Evolutionary conservation across 2,888 invertebrate species (phyloP), one percentile per base, ranked within the genome.

Genomic region (Aspidiotus rigidus): DNA sequence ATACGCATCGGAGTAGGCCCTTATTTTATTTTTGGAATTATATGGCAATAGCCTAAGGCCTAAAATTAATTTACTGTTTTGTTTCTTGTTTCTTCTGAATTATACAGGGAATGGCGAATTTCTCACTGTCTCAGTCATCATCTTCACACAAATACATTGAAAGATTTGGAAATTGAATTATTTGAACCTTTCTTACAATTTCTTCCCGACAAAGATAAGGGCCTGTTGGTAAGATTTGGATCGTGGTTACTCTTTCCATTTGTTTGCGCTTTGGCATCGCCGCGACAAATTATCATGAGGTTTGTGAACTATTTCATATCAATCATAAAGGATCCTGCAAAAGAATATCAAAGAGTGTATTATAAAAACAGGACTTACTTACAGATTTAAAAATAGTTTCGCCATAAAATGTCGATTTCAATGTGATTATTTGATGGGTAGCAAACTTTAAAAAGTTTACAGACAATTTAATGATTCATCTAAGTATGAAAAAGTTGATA

Each of bases 101-200:
- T 71, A 80, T 80, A 69, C 76, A 83, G 84, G 74, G 85, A 88
- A 72, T 90, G 88, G 83, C 81, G 90, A 71, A 83, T 90, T 54
- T 85, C 85, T 0, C 91, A 91, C 75, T 85, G 81, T 0, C 76
- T 91, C 56, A 89, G 89, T 49, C 91, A 91, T 77, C 91, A 92
- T 75, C 79, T 87, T 9, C 89, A 85, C 75, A 84, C 90, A 0
- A 91, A 92, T 76, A 88, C 90, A 0, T 78, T 86, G 6, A 82
- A 85, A 77, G 91, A 91, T 77, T 79, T 86, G 72, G 89, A 91
- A 76, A 79, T 90, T 13, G 84, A 85, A 63, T 79, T 82, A 64
- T 79, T 84, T 49, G 87, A 89, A 75, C 90, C 90, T 0, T 75
- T 86, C 53, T 76, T 88, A 0, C 81, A 83, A 61, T 90, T 84